Evolutionary conservation across 2,113 vertebrate genomes (phyloP), one percentile per base, ranked within the genome.

Genomic region (Elephantulus edwardii): DNA sequence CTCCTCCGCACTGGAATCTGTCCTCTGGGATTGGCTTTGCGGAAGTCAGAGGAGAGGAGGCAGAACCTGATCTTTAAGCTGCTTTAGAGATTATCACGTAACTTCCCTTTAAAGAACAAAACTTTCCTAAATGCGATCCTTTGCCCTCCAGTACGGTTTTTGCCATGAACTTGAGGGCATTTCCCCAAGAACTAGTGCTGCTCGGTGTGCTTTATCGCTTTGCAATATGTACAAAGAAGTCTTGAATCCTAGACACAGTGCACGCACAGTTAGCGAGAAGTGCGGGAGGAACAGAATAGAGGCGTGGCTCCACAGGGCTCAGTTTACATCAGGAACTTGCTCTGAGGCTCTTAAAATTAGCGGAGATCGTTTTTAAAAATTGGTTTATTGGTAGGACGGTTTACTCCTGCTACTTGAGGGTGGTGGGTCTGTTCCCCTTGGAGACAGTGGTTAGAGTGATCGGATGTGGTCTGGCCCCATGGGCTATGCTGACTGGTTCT

Each of bases 241-340:
- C 48, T 33, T 35, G 48, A 26, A 74, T 58, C 79, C 72, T 35
- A 42, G n/a, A 7, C 35, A 50, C 9, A 20, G 26, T 85, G 60
- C 30, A 10, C 33, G 13, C 28, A 46, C 33, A 52, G 26, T 84
- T 35, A 78, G 83, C n/a, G 54, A 74, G 38, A 75, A 38, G 33
- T 20, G 52, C 75, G 44, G 14, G n/a, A 50, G 50, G 24, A 24
- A 70, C 46, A 74, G n/a, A 44, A 33, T 33, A 86, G 82, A 90
- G 68, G n/a, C 52, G 60, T 62, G 28, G 26, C 60, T 24, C 80
- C 66, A 74, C 60, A 58, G 62, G 17, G n/a, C 38, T 28, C 52
- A 91, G 3, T 92, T 81, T 81, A 56, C n/a, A 54, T 89, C 38
- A n/a, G 19, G 54, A 11, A 79, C 16, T 66, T 90, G 60, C 76